A percentile compares a stretch with the other conserved stretches of the same genome.
Conservation (phyloP, 2,888 invertebrate genomes). For the Rhopalosiphum nymphaeae region DNA sequence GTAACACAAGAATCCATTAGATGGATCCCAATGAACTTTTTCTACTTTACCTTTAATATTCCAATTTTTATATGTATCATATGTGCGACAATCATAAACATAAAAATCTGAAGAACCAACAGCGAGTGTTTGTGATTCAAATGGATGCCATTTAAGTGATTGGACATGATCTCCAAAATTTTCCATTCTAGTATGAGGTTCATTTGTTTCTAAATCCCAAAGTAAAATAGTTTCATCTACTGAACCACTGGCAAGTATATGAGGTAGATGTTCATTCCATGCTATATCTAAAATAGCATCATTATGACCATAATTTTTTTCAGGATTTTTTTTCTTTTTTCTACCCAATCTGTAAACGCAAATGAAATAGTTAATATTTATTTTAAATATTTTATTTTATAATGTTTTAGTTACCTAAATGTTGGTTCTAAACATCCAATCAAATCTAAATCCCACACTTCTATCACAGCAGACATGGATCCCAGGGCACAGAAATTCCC, state of each 20-base stretch:
- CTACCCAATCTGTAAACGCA: slow-evolving; percentile 70
- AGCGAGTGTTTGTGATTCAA: slow-evolving; percentile 84
- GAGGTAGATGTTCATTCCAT: slow-evolving; percentile 88
- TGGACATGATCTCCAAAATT: slow-evolving; percentile 89
- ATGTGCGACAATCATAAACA: slow-evolving; percentile 81
- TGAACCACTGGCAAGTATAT: slow-evolving; percentile 92
- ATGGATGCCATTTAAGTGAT: slow-evolving; percentile 85
- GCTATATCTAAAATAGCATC: slow-evolving; percentile 92
- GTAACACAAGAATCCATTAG: slow-evolving; percentile 83
- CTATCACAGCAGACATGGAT: slow-evolving; percentile 91
- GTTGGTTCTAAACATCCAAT: slow-evolving; percentile 92
- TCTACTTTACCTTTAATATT: slow-evolving; percentile 85
- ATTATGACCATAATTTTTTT: slow-evolving; percentile 74
- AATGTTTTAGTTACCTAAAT: slow-evolving; percentile 26
- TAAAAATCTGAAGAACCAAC: slow-evolving; percentile 86
- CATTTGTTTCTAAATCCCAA: slow-evolving; percentile 91
- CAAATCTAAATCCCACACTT: slow-evolving; percentile 97
- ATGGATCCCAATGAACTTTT: slow-evolving; percentile 85
- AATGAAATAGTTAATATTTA: background rate
- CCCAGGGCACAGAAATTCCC: slow-evolving; percentile 94
- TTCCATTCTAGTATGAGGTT: slow-evolving; percentile 80
- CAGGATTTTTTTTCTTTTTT: slow-evolving; percentile 80
- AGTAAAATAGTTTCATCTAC: slow-evolving; percentile 88
- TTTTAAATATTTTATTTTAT: background rate
- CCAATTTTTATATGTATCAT: slow-evolving; percentile 78